Evolutionary conservation across 1,140 invertebrate species (phyloP), one percentile per base, ranked within the genome.

Genomic region (Bathynomus jamesi): DNA sequence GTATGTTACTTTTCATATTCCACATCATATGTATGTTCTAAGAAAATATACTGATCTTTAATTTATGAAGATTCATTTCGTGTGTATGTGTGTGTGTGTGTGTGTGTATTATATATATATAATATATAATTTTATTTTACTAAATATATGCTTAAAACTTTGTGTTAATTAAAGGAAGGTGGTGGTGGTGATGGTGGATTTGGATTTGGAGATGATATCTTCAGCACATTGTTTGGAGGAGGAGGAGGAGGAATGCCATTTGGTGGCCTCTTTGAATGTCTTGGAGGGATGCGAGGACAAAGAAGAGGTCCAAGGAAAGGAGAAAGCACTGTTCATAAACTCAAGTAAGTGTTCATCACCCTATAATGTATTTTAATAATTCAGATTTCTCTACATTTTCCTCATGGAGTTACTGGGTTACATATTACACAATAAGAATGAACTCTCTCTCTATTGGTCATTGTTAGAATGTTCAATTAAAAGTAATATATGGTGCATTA

Each of bases 241-340:
- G 90, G 0, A 84, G 87, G 79, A 79, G 79, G 3, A 30, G 46
- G 7, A n/a, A 60, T 29, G 32, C 69, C 69, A 74, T 80, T 25
- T 71, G 79, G 79, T 25, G 83, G 88, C 73, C 83, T 89, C 4
- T 85, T 85, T 83, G 87, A 85, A 67, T 83, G 83, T 73, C 74
- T 70, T 75, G 82, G 82, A 32, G 82, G 80, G 10, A 78, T 79
- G 68, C 83, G 83, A 21, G 78, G 75, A 25, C 83, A 84, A 67
- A 80, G 79, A 4, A 80, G 82, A 70, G 81, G 84, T 24, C 78
- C 83, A 31, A 79, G 85, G 65, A 82, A 86, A 74, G 88, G 88
- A 60, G 88, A 90, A 80, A 88, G 90, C 79, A 89, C 88, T 7
- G 83, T 89, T 70, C 89, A 91, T 82, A 86, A 88, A 10, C 80